A percentile compares a stretch with the other conserved stretches of the same genome.
Conservation (phyloP, 2,797 vertebrate genomes). For the Dendrocincla tyrannina region DNA sequence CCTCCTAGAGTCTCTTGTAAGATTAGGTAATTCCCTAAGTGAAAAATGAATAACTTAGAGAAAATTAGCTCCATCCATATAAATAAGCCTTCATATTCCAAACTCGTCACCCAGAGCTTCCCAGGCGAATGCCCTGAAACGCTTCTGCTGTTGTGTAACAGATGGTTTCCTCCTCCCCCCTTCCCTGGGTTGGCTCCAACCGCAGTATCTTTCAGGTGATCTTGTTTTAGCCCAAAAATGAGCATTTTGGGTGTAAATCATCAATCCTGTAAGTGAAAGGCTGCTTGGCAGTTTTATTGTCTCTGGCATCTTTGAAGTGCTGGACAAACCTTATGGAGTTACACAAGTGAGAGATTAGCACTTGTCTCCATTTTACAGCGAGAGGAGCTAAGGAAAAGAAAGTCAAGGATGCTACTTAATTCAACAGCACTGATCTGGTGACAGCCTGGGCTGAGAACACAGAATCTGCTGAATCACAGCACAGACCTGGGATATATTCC, state of each 20-base stretch:
- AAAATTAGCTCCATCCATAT: conserved; percentile 40
- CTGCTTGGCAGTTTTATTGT: conserved; percentile 42
- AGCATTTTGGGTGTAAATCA: conserved; percentile 58
- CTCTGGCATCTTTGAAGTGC: conserved; percentile 24
- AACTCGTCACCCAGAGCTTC: conserved; percentile 41
- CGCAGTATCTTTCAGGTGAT: conserved; percentile 63
- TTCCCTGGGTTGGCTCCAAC: conserved; percentile 38
- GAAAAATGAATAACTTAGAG: conserved; percentile 43
- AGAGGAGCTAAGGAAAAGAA: background rate
- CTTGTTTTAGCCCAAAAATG: conserved; percentile 62
- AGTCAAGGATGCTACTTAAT: conserved; percentile 44
- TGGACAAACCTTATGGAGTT: conserved; percentile 1
- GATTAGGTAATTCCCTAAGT: conserved; percentile 60
- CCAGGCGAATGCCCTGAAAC: conserved; percentile 23
- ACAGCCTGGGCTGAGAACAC: conserved; percentile 8
- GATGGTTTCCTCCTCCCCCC: conserved; percentile 62
- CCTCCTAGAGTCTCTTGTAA: conserved; percentile 36
- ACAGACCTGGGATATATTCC: background rate
- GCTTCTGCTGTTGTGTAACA: conserved; percentile 64
- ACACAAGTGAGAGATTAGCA: conserved; percentile 30
- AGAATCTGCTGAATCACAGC: conserved; percentile 56
- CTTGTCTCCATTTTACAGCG: conserved; percentile 4
- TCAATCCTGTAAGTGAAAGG: background rate
- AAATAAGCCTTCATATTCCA: conserved; percentile 44
- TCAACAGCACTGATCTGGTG: conserved; percentile 9